Base-by-base conservation (phyloP, 2,797 vertebrate genomes). In the Chelon labrosus region DNA sequence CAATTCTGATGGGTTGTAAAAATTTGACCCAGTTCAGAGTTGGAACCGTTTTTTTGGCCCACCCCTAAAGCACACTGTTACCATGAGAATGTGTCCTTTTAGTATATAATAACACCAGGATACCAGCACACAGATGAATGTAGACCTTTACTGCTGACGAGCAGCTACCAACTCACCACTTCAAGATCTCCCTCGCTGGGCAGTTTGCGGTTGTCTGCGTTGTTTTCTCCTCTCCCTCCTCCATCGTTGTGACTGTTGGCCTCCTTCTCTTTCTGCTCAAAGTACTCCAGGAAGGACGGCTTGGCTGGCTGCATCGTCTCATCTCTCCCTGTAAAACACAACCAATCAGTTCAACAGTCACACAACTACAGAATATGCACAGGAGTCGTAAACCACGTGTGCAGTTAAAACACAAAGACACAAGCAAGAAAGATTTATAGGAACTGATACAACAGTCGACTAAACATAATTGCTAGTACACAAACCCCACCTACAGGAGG, bases 281-380 rank as follows among this genome's bases (percentile, higher is more conserved):
- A 99, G 91, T 98, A 99, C 85, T 99, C 95, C 50, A 99, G 94
- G 92, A 99, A 99, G 77, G 97, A 96, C 1, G 98, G 97, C 82
- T 95, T 98, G 84, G 94, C 91, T 5, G 94, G 95, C 81, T 97
- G 95, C 92, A 96, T 92, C 0, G 95, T 96, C 87, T 98, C 96
- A 41, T 96, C 95, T 69, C 94, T 94, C 90, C 96, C 98, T 99
- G 89, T 42, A 84, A 83, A 68, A 70, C 52, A 83, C 27, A 66
- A 35, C 31, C 16, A 57, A 47, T 5, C 55, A 46, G 42, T 25
- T 1, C 61, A n/a, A 47, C 39, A 10, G 19, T 77, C 39, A 66
- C 11, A 44, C 22, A 5, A 38, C 13, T 3, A 31, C 8, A 47
- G 68, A 51, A 4, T 31, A 42, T 17, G 12, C 10, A 52, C 12